Evolutionary conservation across 92 coral and sea anemone genomes (phyloP), one percentile per base, ranked within the genome.

Genomic region (Chrysogorgia sp.): DNA sequence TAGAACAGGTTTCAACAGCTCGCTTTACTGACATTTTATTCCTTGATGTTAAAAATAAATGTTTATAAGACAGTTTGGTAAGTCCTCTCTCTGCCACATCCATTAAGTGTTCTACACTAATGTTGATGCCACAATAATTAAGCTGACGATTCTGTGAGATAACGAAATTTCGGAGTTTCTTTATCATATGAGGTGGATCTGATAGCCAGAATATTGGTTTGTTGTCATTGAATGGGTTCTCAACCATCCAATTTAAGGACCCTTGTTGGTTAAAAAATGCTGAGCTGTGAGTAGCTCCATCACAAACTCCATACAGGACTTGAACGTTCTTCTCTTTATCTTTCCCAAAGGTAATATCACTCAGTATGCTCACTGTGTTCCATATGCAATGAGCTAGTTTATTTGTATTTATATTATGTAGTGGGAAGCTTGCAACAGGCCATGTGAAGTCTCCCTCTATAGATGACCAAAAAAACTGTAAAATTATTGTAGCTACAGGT

Each of bases 351-450:
- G 35, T 64, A 32, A 64, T n/a, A 10, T 20, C 15, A 0, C 45
- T 33, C 35, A 26, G 25, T 2, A 64, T 10, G n/a, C 43, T 64
- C 13, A 64, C 25, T 0, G 50, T 64, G 35, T 64, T 64, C 71
- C 71, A 64, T 2, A 64, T 41, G 34, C 74, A 31, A 22, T 70
- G 21, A 15, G 33, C 20, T 5, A 81, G 63, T 19, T 37, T 43
- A 20, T 71, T 78, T 15, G 60, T 21, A 52, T 84, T 84, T 60
- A 77, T 80, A 64, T 53, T 63, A 13, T 67, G 61, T 7, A 80
- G 58, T 34, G 89, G 89, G 22, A 80, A 85, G 28, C 80, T 52
- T 14, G 89, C 85, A 17, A 85, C 89, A 24, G 85, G 85, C 89
- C 89, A 74, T 14, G 71, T 59, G 57, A 80, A 80, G 77, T 72